A percentile compares a stretch with the other conserved stretches of the same genome.
Conservation (phyloP, 2,888 invertebrate genomes). For the Desoria tigrina region DNA sequence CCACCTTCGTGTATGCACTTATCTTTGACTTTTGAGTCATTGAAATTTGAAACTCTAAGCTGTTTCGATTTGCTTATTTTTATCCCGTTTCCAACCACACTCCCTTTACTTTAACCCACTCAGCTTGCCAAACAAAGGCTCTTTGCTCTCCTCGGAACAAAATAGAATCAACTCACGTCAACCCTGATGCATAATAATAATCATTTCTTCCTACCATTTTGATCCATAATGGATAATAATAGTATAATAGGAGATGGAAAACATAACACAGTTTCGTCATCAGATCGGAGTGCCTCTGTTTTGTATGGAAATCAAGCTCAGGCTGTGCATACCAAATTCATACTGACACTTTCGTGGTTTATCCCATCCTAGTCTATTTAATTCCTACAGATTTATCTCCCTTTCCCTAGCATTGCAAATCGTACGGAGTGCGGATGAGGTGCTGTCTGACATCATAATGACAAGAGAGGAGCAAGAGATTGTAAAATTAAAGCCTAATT, state of each 20-base stretch:
- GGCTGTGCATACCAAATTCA: conserved; percentile 9
- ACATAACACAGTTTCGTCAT: conserved; percentile 8
- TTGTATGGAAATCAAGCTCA: conserved; percentile 7
- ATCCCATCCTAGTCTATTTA: conserved; percentile 1
- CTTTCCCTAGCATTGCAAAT: too few relatives aligned
- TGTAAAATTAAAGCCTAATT: too few relatives aligned
- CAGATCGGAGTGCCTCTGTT: not conserved
- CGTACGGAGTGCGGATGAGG: too few relatives aligned
- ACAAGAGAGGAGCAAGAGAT: too few relatives aligned
- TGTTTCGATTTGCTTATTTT: conserved; percentile 12
- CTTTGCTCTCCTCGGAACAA: not conserved
- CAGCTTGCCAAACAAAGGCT: conserved; percentile 9
- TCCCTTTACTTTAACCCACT: conserved; percentile 9
- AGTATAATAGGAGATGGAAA: too few relatives aligned
- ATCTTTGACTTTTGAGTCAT: not conserved
- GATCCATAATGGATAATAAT: not conserved
- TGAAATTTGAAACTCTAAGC: not conserved
- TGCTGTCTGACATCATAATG: too few relatives aligned
- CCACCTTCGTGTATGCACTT: conserved; percentile 15
- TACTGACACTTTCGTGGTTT: conserved; percentile 10
- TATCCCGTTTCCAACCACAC: not conserved
- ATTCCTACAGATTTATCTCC: too few relatives aligned
- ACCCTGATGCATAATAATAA: conserved; percentile 12
- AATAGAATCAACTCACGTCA: conserved; percentile 23
- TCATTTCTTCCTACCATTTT: not conserved